phyloP scores from a whole-genome alignment of 2,797 vertebrate species.

The Poecilia picta region DNA sequence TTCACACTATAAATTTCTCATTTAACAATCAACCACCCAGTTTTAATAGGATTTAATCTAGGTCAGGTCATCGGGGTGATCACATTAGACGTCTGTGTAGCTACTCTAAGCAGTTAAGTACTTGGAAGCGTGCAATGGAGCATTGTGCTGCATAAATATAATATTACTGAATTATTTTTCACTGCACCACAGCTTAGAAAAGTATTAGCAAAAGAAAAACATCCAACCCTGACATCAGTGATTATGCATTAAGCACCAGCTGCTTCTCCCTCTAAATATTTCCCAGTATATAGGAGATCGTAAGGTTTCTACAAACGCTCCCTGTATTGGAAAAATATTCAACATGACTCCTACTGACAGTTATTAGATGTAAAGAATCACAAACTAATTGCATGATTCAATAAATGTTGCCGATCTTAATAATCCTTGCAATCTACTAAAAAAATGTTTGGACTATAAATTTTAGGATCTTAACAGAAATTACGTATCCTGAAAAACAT shows the following conservation, averaged over 20 bases:
- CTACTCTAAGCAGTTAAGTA: neutral
- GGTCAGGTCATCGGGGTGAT: neutral
- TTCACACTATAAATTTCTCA: neutral
- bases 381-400: neutral
- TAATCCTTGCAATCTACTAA: neutral
- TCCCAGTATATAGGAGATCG: neutral
- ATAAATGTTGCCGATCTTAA: neutral
- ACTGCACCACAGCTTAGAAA: neutral
- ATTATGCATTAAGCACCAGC: neutral
- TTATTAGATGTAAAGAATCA: neutral
- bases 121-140: neutral
- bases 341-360: neutral
- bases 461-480: neutral
- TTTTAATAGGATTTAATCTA: slow-evolving; percentile 7
- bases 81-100: neutral
- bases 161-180: neutral
- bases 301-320: neutral
- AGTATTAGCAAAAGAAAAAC: neutral
- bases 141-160: neutral
- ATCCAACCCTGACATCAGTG: neutral
- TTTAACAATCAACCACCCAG: neutral
- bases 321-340: neutral
- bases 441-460: neutral
- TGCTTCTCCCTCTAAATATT: neutral
- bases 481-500: neutral